phyloP scores from a whole-genome alignment of 2,113 vertebrate species.

The Urocitellus parryii region DNA sequence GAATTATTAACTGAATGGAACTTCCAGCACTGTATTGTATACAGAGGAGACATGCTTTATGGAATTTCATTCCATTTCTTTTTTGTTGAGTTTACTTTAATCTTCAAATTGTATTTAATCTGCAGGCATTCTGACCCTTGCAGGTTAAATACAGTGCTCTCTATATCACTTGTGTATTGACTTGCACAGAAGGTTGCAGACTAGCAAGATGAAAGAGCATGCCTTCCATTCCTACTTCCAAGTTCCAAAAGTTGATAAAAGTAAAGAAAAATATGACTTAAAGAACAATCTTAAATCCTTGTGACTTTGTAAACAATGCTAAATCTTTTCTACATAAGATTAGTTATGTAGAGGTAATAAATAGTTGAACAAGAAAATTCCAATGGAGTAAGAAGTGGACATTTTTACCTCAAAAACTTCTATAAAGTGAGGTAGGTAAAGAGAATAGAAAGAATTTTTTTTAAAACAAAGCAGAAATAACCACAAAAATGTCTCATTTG shows the following conservation, averaged over 20 bases:
- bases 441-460: not conserved
- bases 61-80: not conserved
- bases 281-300: not conserved
- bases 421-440: not conserved
- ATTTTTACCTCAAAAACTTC: not conserved
- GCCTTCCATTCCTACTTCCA: not conserved
- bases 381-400: not conserved
- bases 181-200: not conserved
- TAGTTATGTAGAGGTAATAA: not conserved
- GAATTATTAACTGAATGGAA: not conserved
- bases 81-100: conserved; percentile 23
- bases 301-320: not conserved
- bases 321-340: not conserved
- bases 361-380: not conserved
- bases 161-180: not conserved
- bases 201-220: not conserved
- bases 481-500: not conserved
- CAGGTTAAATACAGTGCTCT: not conserved
- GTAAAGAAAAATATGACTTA: not conserved
- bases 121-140: not conserved
- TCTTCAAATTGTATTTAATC: conserved; percentile 27
- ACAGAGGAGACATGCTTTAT: not conserved
- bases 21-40: not conserved
- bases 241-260: not conserved
- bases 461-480: not conserved